phyloP scores from a whole-genome alignment of 2,113 vertebrate genomes.

The Cnemophilus loriae region DNA sequence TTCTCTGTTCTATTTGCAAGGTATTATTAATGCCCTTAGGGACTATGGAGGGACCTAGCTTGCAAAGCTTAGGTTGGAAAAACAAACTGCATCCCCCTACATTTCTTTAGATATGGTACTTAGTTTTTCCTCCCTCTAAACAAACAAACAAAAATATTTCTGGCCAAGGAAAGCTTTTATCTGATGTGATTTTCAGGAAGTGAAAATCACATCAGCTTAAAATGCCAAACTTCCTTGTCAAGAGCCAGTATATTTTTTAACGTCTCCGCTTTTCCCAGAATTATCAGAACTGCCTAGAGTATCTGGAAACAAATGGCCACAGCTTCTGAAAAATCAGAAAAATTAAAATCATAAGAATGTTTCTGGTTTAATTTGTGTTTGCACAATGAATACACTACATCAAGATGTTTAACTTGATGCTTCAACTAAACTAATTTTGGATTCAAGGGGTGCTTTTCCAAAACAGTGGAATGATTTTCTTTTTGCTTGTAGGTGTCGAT shows the following conservation, averaged over 20 bases:
- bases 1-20: background rate
- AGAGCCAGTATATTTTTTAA: background rate
- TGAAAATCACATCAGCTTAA: background rate
- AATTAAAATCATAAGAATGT: background rate
- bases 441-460: background rate
- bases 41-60: background rate
- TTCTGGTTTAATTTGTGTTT: background rate
- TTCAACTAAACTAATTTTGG: background rate
- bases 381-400: background rate
- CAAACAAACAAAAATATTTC: background rate
- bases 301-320: background rate
- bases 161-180: background rate
- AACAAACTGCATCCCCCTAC: background rate
- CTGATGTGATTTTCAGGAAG: background rate
- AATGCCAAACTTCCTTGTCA: background rate
- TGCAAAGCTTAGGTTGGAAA: fast-evolving
- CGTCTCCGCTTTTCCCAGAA: background rate
- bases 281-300: background rate
- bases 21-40: background rate
- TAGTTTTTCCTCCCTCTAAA: background rate
- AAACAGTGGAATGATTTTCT: background rate
- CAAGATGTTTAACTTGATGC: background rate
- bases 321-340: background rate
- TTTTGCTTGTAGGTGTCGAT: background rate
- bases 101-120: background rate